A percentile compares a stretch with the other conserved stretches of the same genome.
phyloP scores from a whole-genome alignment of 2,113 vertebrate species.

The Piprites chloris region DNA sequence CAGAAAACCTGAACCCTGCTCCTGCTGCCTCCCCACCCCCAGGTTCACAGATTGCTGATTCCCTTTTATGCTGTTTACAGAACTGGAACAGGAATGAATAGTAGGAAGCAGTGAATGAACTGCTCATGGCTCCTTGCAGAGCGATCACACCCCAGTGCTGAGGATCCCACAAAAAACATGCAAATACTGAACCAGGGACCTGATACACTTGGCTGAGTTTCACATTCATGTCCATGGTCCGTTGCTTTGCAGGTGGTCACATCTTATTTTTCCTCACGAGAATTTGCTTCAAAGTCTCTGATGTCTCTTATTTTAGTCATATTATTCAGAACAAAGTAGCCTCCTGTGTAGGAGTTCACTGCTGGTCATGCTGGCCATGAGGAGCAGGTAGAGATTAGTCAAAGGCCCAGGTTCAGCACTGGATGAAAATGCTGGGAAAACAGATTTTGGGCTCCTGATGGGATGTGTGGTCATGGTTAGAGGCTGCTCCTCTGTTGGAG shows the following conservation, averaged over 20 bases:
- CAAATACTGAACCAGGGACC: background rate
- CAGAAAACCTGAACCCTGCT: background rate
- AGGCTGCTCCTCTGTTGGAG: background rate
- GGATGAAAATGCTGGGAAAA: background rate
- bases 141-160: background rate
- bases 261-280: background rate
- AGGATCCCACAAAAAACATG: background rate
- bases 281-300: background rate
- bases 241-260: background rate
- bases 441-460: background rate
- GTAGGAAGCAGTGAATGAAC: background rate
- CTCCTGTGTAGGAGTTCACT: background rate
- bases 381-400: background rate
- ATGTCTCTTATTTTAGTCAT: background rate
- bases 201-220: background rate
- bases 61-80: constrained; percentile 10
- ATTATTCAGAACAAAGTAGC: background rate
- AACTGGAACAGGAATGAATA: background rate
- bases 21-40: background rate
- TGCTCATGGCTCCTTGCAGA: background rate
- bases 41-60: background rate
- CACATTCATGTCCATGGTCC: background rate
- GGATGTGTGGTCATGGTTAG: background rate
- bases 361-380: background rate
- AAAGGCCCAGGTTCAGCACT: background rate